Base-by-base conservation (phyloP, 2,797 vertebrate species). In the Morus bassanus region DNA sequence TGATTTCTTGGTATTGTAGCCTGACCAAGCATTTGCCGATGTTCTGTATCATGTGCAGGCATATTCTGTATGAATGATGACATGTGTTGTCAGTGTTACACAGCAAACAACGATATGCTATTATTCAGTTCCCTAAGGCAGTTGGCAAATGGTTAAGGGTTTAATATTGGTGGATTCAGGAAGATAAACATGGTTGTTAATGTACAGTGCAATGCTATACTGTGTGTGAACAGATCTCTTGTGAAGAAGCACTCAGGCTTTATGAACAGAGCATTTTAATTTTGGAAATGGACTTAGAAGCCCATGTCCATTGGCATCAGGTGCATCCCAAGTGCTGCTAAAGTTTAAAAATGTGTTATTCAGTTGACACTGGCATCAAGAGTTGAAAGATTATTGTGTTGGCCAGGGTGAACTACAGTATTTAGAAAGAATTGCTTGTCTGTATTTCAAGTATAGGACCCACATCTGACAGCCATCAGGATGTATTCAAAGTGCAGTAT, bases 41-140 rank as follows among this genome's bases (percentile, higher is more conserved):
- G 21, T 41, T 88, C 18, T 39, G 61, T 13, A 7, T n/a, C 24
- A 3, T 3, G 51, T 19, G 30, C 18, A 33, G 70, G 28, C 0
- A 0, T 76, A 13, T 48, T 77, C 54, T 60, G 5, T 77, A 2
- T n/a, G 60, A 82, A 27, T 0, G 1, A 33, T 67, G 77, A 6
- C 67, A 6, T 0, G 0, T 73, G 63, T n/a, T 70, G 76, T 67
- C 68, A 51, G 41, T 35, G 51, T 50, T 73, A 25, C 37, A 18
- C 46, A 31, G 51, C 48, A 59, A 76, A 81, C 21, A 45, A 4
- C 23, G 11, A 25, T 24, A 31, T 27, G 28, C 45, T 82, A 5
- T 60, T 91, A 25, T 30, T 86, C 51, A 10, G 59, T 79, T 91
- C 88, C 63, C 83, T 77, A 10, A 79, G 83, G 91, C 73, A 63